Conservation (phyloP, 1,140 invertebrate genomes). For the Bombus turneri region DNA sequence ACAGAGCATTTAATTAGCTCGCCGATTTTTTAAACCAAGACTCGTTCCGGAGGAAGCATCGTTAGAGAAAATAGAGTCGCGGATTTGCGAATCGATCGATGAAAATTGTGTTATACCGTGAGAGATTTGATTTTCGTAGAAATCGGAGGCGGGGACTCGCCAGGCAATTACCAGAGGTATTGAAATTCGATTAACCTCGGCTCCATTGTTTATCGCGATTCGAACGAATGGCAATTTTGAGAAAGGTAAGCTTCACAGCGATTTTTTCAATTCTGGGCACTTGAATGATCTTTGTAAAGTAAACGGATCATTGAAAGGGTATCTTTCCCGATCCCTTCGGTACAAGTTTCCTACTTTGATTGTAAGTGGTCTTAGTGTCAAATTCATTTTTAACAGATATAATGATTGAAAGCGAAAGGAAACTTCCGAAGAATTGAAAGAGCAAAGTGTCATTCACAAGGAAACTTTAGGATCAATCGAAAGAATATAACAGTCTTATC, state of each 20-base stretch:
- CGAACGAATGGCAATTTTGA: too few species aligned
- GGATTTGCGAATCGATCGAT: background rate
- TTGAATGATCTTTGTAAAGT: too few species aligned
- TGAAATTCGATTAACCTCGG: background rate
- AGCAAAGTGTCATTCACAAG: background rate
- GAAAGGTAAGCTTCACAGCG: too few species aligned
- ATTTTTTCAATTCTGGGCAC: too few species aligned
- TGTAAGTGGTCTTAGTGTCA: too few species aligned
- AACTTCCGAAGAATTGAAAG: background rate
- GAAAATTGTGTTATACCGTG: background rate
- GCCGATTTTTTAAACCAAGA: conserved; percentile 1
- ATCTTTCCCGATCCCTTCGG: too few species aligned
- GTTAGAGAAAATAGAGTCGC: background rate
- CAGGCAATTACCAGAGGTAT: background rate
- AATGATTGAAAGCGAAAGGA: background rate
- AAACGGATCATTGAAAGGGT: too few species aligned
- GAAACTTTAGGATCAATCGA: background rate
- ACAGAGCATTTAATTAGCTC: conserved; percentile 6
- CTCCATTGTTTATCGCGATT: too few species aligned
- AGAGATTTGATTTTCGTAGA: background rate
- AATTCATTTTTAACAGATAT: too few species aligned
- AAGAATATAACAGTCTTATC: background rate
- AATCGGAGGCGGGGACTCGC: too few species aligned
- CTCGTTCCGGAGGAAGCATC: background rate
- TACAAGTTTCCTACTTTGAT: too few species aligned